Evolutionary conservation across 2,113 vertebrate species (phyloP).

Genomic region (Entomyzon cyanotis): DNA sequence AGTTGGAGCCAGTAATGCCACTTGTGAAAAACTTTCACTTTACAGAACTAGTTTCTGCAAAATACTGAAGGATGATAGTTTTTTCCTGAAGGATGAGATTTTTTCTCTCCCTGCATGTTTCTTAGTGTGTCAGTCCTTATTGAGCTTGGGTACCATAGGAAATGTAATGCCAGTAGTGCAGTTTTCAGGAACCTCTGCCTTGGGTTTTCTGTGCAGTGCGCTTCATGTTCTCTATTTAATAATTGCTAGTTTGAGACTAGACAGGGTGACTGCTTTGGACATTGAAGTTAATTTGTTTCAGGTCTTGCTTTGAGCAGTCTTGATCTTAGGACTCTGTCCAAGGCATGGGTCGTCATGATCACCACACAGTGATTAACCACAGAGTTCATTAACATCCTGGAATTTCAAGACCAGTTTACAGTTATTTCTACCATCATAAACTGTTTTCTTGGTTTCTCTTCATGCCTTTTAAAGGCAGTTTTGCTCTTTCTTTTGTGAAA

Average conservation of each 20-base stretch:
- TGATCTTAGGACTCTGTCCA: neutral
- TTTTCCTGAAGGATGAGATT: neutral
- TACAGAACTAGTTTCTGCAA: neutral
- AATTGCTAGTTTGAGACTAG: neutral
- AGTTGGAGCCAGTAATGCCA: neutral
- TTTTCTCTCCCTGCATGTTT: neutral
- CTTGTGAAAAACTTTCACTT: neutral
- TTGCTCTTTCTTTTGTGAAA: neutral
- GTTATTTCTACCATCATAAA: neutral
- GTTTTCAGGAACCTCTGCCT: neutral
- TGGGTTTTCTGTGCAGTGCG: neutral
- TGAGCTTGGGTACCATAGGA: neutral
- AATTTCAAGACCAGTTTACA: neutral
- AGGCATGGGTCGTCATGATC: neutral
- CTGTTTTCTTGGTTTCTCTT: neutral
- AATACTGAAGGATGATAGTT: neutral
- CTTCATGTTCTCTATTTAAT: neutral
- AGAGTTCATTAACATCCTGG: neutral
- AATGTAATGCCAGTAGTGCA: neutral
- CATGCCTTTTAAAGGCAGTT: rapidly evolving
- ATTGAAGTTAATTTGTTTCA: neutral
- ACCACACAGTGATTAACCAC: neutral
- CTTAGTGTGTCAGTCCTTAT: neutral
- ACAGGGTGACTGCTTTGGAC: neutral
- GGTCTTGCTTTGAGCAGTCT: neutral